Base-by-base conservation (phyloP, 64 coral and sea anemone species). In the Trachythela sp. region DNA sequence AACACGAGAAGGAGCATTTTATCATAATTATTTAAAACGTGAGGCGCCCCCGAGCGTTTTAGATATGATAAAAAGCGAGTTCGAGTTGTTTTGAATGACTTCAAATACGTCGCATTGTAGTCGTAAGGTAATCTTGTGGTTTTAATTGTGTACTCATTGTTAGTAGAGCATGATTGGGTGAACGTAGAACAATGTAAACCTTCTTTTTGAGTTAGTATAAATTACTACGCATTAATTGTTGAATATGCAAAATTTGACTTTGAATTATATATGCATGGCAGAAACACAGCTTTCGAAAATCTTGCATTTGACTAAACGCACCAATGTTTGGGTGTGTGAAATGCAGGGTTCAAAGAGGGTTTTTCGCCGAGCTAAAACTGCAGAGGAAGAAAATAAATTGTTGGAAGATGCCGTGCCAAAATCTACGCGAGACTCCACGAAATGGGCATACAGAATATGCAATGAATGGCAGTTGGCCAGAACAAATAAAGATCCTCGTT, bases 401-500 rank as follows among this genome's bases (percentile, higher is more conserved):
- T 43, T 89, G 0, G 70, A 89, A 34, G 87, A 80, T 22, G 36
- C 20, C 68, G 32, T 42, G 38, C 87, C 40, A 77, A 89, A 89
- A 30, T 89, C 87, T 9, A 89, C 87, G 1, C 87, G 41, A 24
- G 33, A 80, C 68, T 48, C 67, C n/a, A 80, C 68, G 0, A 89
- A 77, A 36, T 89, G 67, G 87, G 58, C 68, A n/a, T 89, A 70
- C 42, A 89, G 68, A 89, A 50, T 89, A 20, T 77, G 77, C 68
- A 34, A 36, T 30, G 87, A 40, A 36, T 89, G 70, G 70, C 87
- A 89, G 45, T 48, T 18, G 8, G 38, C 2, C 5, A 36, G 87
- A 7, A 3, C 24, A 3, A 80, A 89, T 39, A 89, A 49, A 45
- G 43, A 89, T 80, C 40, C 43, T 18, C 36, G 38, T 8, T n/a